phyloP scores from a whole-genome alignment of 2,888 invertebrate species.

The Drosophila maculinotata region DNA sequence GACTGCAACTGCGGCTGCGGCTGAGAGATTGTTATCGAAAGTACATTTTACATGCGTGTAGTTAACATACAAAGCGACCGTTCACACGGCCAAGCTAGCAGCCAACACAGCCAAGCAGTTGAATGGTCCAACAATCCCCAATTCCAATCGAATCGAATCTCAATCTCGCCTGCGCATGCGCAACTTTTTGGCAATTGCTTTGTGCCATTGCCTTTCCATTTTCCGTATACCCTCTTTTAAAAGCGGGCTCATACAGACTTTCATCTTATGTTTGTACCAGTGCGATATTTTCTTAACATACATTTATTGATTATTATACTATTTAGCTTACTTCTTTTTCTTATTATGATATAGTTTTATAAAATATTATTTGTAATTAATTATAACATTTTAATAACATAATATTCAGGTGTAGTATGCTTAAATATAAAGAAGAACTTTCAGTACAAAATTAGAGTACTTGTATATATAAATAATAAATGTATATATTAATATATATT shows the following conservation, averaged over 20 bases:
- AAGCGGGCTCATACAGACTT: neutral
- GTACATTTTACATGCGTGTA: constrained; percentile 79
- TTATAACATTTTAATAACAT: too few relatives aligned
- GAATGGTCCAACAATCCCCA: constrained; percentile 59
- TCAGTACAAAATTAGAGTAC: too few relatives aligned
- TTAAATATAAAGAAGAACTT: too few relatives aligned
- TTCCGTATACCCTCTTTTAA: constrained; percentile 52
- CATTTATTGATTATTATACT: too few relatives aligned
- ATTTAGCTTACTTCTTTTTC: too few relatives aligned
- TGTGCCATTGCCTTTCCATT: constrained; percentile 71
- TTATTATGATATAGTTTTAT: too few relatives aligned
- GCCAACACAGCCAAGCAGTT: constrained; percentile 48
- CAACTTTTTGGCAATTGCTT: constrained; percentile 68
- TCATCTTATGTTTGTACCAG: neutral
- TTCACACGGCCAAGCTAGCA: constrained; percentile 67
- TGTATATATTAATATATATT: too few relatives aligned
- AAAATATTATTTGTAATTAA: too few relatives aligned
- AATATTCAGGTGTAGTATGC: too few relatives aligned
- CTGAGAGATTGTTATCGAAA: constrained; percentile 73
- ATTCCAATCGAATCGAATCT: constrained; percentile 72
- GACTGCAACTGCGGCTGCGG: constrained; percentile 29
- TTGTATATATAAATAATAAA: too few relatives aligned
- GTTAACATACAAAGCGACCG: constrained; percentile 78
- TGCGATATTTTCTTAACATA: too few relatives aligned
- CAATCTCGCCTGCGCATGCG: constrained; percentile 68